phyloP scores from a whole-genome alignment of 37 sponge, comb jelly and placozoan species.

The Lycopodina hypogea region DNA sequence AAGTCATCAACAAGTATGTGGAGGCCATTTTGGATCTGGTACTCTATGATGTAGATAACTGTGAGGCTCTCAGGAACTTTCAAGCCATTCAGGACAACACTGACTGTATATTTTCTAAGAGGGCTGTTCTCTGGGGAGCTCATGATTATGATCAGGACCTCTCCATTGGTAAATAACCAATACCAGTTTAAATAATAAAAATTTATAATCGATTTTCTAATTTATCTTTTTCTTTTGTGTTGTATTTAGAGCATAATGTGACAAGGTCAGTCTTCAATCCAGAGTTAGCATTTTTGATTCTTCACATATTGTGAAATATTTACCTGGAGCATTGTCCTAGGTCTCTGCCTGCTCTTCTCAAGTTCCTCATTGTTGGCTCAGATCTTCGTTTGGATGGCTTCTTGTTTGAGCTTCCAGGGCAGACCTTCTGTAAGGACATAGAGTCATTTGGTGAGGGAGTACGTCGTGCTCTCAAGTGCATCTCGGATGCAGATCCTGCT shows the following conservation, averaged over 20 bases:
- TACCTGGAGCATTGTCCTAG: conserved; percentile 14
- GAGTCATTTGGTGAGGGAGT: conserved; percentile 68
- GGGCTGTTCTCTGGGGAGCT: conserved; percentile 71
- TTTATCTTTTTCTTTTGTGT: background rate
- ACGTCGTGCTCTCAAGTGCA: conserved; percentile 57
- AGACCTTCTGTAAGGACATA: conserved; percentile 52
- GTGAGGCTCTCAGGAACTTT: conserved; percentile 62
- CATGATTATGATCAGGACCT: conserved; percentile 48
- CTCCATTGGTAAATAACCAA: conserved; percentile 20
- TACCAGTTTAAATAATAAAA: background rate
- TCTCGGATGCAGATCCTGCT: conserved; percentile 69
- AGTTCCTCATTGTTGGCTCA: conserved; percentile 56
- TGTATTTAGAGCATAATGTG: conserved; percentile 14
- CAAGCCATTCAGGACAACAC: conserved; percentile 57
- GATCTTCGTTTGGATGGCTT: conserved; percentile 73
- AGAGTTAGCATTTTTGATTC: background rate
- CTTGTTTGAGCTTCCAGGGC: conserved; percentile 75
- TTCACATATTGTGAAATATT: background rate
- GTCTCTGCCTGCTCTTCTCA: conserved; percentile 67
- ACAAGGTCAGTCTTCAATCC: conserved; percentile 12
- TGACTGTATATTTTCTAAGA: conserved; percentile 77
- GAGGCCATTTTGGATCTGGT: conserved; percentile 57
- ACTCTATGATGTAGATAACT: conserved; percentile 65
- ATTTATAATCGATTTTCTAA: background rate
- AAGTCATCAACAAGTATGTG: conserved; percentile 23